Conservation (phyloP, 35 echinoderm and acorn worm species). For the Ophioderma brevispina region DNA sequence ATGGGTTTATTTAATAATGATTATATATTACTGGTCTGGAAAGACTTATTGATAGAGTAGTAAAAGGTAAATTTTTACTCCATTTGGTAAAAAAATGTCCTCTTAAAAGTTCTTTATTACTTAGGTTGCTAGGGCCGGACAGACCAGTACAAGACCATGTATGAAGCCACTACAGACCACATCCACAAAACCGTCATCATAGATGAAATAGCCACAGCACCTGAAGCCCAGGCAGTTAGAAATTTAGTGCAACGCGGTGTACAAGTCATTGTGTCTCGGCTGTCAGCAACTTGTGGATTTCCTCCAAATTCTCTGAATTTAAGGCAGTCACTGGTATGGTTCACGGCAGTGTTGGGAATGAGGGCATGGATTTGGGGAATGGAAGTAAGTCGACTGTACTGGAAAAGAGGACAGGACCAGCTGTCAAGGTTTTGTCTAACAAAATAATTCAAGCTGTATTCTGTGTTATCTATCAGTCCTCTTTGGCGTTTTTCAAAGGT, state of each 20-base stretch:
- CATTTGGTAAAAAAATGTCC: no score
- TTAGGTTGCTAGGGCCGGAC: conserved; percentile 29
- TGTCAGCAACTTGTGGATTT: conserved; percentile 7
- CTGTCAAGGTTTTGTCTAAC: not conserved
- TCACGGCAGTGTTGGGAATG: not conserved
- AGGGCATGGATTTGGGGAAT: not conserved
- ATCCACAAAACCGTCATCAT: conserved; percentile 62
- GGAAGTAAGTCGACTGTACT: not conserved
- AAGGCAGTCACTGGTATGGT: conserved; percentile 13
- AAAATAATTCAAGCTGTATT: not conserved
- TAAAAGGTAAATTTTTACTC: no score
- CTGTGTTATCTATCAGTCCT: not conserved
- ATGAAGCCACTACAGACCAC: conserved; percentile 60
- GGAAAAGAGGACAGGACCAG: not conserved
- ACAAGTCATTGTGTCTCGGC: conserved; percentile 43
- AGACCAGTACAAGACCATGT: conserved; percentile 59
- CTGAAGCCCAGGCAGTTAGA: conserved; percentile 23
- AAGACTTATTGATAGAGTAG: no score
- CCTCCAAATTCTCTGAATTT: conserved; percentile 14
- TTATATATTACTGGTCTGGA: no score
- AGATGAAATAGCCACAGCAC: conserved; percentile 54
- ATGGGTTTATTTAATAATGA: no score
- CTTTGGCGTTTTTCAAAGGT: not conserved
- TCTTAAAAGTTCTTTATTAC: no score
- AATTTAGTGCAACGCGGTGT: conserved; percentile 30